These are phyloP conservation scores for Volucella inflata DNA, from an alignment of 2,888 invertebrate species.

Conservation along the genomic window DNA sequence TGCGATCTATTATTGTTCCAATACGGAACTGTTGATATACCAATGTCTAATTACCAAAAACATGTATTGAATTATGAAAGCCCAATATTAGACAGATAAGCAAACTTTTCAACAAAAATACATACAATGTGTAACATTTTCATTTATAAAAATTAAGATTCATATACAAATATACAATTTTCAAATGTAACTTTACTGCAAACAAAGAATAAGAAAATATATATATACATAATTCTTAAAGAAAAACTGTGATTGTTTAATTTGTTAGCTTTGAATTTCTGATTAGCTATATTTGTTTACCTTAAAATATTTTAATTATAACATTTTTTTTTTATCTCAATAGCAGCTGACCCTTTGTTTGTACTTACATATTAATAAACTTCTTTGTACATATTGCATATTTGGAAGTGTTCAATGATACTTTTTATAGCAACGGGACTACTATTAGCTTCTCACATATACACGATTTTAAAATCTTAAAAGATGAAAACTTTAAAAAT, in stretches of 20 bases:
- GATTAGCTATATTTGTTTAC: constrained; percentile 35
- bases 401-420: no score
- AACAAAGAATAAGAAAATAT: constrained; percentile 64
- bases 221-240: constrained; percentile 76
- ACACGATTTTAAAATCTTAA: no score
- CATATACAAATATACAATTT: constrained; percentile 40
- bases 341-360: constrained; percentile 48
- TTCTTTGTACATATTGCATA: no score
- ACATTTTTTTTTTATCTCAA: constrained; percentile 46
- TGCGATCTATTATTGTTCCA: no score
- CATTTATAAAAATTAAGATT: constrained; percentile 36
- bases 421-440: no score
- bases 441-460: no score
- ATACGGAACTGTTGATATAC: no score
- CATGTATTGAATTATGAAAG: constrained; percentile 44
- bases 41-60: not conserved
- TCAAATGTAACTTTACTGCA: constrained; percentile 46
- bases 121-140: constrained; percentile 51
- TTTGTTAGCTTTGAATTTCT: constrained; percentile 53
- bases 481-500: no score
- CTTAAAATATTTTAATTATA: constrained; percentile 49
- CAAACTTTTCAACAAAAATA: constrained; percentile 25
- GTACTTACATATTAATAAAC: constrained; percentile 9
- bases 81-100: constrained; percentile 37
- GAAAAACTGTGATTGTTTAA: constrained; percentile 59